These are phyloP conservation scores for Hydrochoerus hydrochaeris DNA, from an alignment of 2,113 vertebrate genomes.

Conservation along the genomic window DNA sequence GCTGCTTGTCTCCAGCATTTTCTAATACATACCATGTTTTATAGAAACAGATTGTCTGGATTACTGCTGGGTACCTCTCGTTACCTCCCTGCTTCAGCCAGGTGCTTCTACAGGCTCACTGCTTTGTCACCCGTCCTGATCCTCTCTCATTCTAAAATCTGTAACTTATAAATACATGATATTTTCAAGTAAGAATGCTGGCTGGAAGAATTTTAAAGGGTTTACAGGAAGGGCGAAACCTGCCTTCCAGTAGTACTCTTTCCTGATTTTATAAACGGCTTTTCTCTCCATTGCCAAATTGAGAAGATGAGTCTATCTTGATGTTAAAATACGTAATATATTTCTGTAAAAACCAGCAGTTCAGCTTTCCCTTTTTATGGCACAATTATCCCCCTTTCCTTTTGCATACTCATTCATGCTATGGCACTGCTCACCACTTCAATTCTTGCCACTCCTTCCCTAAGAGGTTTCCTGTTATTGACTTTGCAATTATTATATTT, in stretches of 20 bases:
- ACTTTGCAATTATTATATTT: background rate
- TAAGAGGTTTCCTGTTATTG: background rate
- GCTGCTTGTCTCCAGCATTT: background rate
- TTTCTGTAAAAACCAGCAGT: background rate
- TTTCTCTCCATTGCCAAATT: background rate
- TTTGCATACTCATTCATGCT: background rate
- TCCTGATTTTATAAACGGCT: background rate
- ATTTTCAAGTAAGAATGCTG: constrained; percentile 8
- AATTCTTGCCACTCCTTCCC: background rate
- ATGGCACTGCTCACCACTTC: background rate
- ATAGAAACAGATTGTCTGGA: background rate
- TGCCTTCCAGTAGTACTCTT: background rate
- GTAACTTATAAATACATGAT: background rate
- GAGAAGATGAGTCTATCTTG: background rate
- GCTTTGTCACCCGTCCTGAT: too few species aligned
- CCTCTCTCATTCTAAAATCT: background rate
- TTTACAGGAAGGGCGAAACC: background rate
- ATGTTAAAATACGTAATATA: background rate
- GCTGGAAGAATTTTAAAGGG: background rate
- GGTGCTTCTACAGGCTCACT: background rate
- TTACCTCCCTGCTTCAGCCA: background rate
- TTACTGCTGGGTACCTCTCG: background rate
- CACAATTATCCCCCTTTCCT: background rate
- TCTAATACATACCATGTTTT: too few species aligned
- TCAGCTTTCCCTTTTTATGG: background rate